Evolutionary conservation across 2,797 vertebrate species (phyloP), one percentile per base, ranked within the genome.

Genomic region (Tachyglossus aculeatus): DNA sequence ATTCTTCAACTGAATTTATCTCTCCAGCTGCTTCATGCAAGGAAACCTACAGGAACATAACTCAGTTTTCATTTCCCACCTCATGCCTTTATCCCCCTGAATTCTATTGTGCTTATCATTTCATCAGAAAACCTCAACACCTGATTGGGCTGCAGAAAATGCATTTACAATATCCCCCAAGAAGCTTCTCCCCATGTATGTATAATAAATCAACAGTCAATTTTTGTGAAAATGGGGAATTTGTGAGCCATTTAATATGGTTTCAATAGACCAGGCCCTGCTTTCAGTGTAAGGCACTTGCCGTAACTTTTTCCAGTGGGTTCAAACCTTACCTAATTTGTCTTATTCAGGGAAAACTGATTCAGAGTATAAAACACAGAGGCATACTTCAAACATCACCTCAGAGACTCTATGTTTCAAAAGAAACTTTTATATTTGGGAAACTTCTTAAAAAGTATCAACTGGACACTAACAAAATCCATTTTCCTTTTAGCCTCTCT

Each of bases 231-330:
- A 89, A 88, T 79, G 59, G 58, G 41, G 88, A 88, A 56, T 84
- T 62, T 77, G 58, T 84, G 82, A 90, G 68, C 67, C 80, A 77
- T 88, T 86, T 88, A 84, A 89, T 84, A 64, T 31, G 78, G 85
- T 71, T 81, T 85, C 88, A 86, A 81, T 52, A 86, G 64, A 77
- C 15, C 6, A 41, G 53, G 16, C 13, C 29, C 82, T 78, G 73
- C 47, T 80, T 72, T 86, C 68, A 45, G 7, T 61, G 58, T n/a
- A 19, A 5, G 52, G 38, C 61, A 54, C 51, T 45, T 73, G 36
- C 52, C 34, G 39, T 79, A 77, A 81, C 47, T 54, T 69, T 63
- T 19, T 53, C 47, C 73, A 62, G 0, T 61, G 5, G 0, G 50
- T 34, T 51, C 47, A 59, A 34, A 29, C 34, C 27, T 74, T 1